Base-by-base conservation (phyloP, 2,888 invertebrate genomes). In the Lamellibrachia columna region DNA sequence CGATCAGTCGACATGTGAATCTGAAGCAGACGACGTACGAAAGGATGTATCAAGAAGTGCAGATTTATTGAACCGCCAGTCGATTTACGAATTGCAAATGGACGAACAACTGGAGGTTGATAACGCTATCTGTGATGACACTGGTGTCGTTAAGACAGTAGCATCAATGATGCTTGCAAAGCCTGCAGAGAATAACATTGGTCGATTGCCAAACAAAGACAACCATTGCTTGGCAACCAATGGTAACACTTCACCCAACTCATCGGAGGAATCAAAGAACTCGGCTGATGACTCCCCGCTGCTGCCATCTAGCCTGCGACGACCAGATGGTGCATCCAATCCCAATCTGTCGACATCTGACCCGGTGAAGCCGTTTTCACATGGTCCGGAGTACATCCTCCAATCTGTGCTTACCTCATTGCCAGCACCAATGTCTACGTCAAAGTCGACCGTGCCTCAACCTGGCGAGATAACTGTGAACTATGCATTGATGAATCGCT, bases 321-420 rank as follows among this genome's bases (percentile, higher is more conserved):
- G 98, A 97, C 98, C 98, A 7, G 99, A 99, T 95, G 98, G 98
- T 91, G 98, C 99, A 92, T 99, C 98, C 53, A 98, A 99, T 97
- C 98, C 98, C 40, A 98, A 98, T 97, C 97, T 99, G 95, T 97
- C 97, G 93, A 98, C 98, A 3, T 90, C 22, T 6, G 92, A 92
- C 22, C 90, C 75, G 1, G 60, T 90, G 52, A 75, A 75, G 52
- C 75, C 92, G 40, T 9, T 28, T 3, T 9, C n/a, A 22, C 75
- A 75, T n/a, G n/a, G 75, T 75, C 75, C 75, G 3, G 75, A 75
- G 75, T 75, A 75, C 75, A 75, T 75, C 75, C 11, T 75, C 6
- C 75, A 75, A n/a, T 75, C 75, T 4, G 75, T 75, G 15, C 75
- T 75, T 22, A 75, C 75, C 15, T 75, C 75, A 6, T 22, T 4